Percentiles rank a stretch among this genome's conserved stretches.
phyloP scores from a whole-genome alignment of 2,113 vertebrate genomes.

The Scomber japonicus region DNA sequence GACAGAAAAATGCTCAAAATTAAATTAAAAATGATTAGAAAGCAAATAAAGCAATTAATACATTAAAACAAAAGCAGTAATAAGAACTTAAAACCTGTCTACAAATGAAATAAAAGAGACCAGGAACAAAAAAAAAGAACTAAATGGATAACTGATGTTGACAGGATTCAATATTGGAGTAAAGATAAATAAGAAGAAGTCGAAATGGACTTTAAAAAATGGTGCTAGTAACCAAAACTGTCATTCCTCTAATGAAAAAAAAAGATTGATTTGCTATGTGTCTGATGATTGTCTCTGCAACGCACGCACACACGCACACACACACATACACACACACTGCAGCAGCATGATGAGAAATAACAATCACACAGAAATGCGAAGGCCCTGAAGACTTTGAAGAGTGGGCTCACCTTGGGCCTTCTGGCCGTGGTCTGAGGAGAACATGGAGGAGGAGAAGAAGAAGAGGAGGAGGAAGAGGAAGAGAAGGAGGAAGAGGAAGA shows the following conservation, averaged over 20 bases:
- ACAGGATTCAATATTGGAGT: neutral
- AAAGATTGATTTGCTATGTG: neutral
- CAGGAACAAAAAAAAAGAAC: neutral
- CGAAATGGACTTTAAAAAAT: neutral
- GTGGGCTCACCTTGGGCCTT: conserved; percentile 93
- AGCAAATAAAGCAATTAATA: neutral
- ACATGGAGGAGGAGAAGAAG: conserved; percentile 62
- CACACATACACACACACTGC: conserved; percentile 11
- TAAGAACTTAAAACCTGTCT: neutral
- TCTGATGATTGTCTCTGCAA: neutral
- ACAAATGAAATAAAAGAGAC: too few relatives aligned
- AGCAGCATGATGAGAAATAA: conserved; percentile 1
- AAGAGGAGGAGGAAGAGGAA: conserved; percentile 75
- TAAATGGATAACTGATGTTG: neutral
- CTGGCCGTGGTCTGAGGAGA: conserved; percentile 90
- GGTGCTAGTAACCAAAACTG: neutral
- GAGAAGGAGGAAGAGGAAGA: conserved; percentile 58
- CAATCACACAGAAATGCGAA: conserved; percentile 5
- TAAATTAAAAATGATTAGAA: neutral
- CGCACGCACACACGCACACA: conserved; percentile 14
- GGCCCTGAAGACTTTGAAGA: conserved; percentile 29
- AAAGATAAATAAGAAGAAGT: neutral
- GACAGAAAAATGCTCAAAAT: neutral
- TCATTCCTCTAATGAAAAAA: conserved; percentile 7
- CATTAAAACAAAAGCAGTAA: neutral